A percentile compares a stretch with the other conserved stretches of the same genome.
Conservation (phyloP, 1,140 invertebrate species). For the Aphelenchoides besseyi region DNA sequence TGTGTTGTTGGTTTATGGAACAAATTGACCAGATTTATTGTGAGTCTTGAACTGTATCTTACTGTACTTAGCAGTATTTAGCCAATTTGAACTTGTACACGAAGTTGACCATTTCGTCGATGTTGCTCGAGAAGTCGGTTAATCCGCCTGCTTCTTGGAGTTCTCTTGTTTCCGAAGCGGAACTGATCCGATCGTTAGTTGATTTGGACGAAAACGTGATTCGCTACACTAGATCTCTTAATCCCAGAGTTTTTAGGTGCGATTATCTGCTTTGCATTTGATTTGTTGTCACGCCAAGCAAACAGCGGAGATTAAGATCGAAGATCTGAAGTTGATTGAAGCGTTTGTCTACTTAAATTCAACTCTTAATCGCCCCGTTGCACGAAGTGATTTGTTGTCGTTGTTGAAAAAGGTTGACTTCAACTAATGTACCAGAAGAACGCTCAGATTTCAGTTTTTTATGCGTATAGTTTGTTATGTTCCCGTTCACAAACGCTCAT, state of each 20-base stretch:
- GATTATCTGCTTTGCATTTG: background rate
- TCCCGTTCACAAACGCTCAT: background rate
- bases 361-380: background rate
- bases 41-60: background rate
- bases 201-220: background rate
- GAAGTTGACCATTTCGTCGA: background rate
- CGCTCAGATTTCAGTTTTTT: background rate
- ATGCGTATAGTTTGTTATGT: background rate
- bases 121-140: background rate
- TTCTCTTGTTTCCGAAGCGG: background rate
- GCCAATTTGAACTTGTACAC: background rate
- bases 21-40: background rate
- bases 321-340: conserved; percentile 1
- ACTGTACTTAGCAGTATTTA: background rate
- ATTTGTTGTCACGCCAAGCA: background rate
- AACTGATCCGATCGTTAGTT: background rate
- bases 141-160: background rate
- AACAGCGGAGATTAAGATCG: background rate
- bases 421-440: background rate
- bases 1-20: background rate
- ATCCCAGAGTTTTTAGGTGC: background rate
- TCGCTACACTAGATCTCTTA: background rate
- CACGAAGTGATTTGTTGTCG: background rate
- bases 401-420: background rate
- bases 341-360: background rate